Evolutionary conservation across 1,140 invertebrate genomes (phyloP).

Genomic region (Rhizoglyphus robini): DNA sequence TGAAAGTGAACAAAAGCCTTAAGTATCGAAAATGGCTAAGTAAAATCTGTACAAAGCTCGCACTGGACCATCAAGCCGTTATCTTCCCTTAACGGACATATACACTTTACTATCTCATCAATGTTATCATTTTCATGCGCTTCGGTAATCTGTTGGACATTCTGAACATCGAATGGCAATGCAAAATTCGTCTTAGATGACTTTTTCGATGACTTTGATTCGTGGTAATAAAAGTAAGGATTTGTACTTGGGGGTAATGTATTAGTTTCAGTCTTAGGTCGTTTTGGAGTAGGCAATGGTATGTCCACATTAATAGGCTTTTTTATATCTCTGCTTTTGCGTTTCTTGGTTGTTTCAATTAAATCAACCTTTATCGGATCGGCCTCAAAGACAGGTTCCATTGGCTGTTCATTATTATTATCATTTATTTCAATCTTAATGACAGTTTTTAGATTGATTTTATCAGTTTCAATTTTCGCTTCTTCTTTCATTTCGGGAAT

Average conservation of each 20-base stretch:
- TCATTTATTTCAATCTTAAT: background rate
- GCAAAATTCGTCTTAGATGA: background rate
- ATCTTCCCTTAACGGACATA: constrained; percentile 65
- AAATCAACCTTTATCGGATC: background rate
- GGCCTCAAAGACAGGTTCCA: background rate
- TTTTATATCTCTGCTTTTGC: background rate
- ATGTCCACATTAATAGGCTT: background rate
- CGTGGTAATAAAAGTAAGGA: background rate
- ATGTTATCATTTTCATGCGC: constrained; percentile 24
- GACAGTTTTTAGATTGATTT: background rate
- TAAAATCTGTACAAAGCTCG: constrained; percentile 51
- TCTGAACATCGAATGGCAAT: constrained; percentile 17
- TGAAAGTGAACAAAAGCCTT: background rate
- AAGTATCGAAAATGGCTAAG: background rate
- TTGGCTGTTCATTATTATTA: background rate
- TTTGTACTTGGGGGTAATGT: background rate
- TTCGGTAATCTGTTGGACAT: constrained; percentile 18
- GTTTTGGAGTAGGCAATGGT: background rate
- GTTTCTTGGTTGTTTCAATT: background rate
- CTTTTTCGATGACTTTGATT: background rate
- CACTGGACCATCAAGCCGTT: constrained; percentile 90
- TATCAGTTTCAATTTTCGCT: background rate
- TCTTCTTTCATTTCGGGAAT: background rate
- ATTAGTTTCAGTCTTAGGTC: background rate
- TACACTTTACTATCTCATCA: constrained; percentile 70